These are phyloP conservation scores for Capromys pilorides DNA, from an alignment of 2,797 vertebrate species.

Conservation along the genomic window DNA sequence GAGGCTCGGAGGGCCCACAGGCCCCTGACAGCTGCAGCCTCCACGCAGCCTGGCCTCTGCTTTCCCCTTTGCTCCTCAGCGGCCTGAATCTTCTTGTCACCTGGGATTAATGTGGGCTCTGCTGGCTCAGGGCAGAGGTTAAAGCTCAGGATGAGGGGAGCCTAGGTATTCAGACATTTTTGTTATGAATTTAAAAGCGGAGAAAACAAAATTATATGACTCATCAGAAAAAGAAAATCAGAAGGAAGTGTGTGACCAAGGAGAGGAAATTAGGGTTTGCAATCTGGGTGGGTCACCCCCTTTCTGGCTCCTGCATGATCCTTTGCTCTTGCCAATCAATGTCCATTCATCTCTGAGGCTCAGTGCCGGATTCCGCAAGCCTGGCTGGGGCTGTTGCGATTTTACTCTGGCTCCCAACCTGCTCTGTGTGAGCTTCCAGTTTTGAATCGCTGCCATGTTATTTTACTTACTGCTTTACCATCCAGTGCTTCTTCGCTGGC, in stretches of 20 bases:
- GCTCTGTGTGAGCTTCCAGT: not conserved
- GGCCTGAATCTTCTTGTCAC: not conserved
- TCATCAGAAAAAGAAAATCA: conserved; percentile 80
- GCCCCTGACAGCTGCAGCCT: not conserved
- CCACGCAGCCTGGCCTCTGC: not conserved
- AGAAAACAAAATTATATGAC: conserved; percentile 61
- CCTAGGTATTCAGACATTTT: conserved; percentile 45
- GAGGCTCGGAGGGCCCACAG: not conserved
- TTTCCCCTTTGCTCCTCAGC: conserved; percentile 23
- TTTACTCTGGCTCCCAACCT: not conserved
- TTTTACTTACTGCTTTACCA: not conserved
- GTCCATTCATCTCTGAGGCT: conserved; percentile 60
- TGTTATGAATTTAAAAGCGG: conserved; percentile 67
- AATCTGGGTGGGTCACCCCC: conserved; percentile 60
- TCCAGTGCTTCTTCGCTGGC: not conserved
- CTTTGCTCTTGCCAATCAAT: conserved; percentile 39
- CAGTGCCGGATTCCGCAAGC: not conserved
- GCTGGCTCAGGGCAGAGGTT: conserved; percentile 56
- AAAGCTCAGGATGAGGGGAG: conserved; percentile 47
- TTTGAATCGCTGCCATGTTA: not conserved
- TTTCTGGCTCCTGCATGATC: conserved; percentile 61
- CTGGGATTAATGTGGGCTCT: conserved; percentile 54
- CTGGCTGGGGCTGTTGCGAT: not conserved
- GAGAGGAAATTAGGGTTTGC: conserved; percentile 79
- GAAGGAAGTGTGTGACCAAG: conserved; percentile 79